A percentile compares a stretch with the other conserved stretches of the same genome.
These are phyloP conservation scores for Odontamblyopus rebecca DNA, from an alignment of 2,797 vertebrate genomes.

Conservation along the genomic window DNA sequence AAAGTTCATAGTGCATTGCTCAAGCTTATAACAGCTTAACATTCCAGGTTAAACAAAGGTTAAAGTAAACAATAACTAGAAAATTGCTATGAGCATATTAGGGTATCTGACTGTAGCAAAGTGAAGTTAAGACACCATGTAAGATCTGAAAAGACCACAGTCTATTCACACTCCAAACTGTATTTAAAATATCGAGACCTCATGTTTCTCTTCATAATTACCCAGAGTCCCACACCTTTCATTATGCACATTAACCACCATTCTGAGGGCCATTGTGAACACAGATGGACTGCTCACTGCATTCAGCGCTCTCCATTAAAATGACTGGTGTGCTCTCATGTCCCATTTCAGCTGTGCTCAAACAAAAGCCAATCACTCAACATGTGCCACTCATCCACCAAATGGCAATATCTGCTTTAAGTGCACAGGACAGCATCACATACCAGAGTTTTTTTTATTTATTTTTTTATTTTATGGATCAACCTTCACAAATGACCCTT, in stretches of 20 bases:
- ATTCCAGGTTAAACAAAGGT: neutral
- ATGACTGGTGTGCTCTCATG: slow-evolving; percentile 44
- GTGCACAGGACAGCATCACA: slow-evolving; percentile 43
- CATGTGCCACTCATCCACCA: slow-evolving; percentile 35
- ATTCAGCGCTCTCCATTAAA: slow-evolving; percentile 49
- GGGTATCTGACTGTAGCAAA: neutral
- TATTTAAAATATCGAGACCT: slow-evolving; percentile 6
- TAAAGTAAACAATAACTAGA: neutral
- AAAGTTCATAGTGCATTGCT: too few species aligned
- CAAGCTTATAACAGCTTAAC: neutral
- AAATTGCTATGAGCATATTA: slow-evolving; percentile 19
- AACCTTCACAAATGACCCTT: slow-evolving; percentile 50
- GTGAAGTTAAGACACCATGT: slow-evolving; percentile 1
- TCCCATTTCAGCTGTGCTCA: slow-evolving; percentile 56
- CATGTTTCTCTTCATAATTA: slow-evolving; percentile 4
- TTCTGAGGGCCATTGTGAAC: slow-evolving; percentile 33
- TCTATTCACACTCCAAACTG: slow-evolving; percentile 1
- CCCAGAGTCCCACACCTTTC: slow-evolving; percentile 31
- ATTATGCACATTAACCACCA: slow-evolving; percentile 32
- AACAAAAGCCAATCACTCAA: slow-evolving; percentile 55
- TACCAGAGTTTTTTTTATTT: slow-evolving; percentile 44
- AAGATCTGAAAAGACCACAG: slow-evolving; percentile 5
- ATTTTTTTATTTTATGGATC: slow-evolving; percentile 38
- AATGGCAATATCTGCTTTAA: slow-evolving; percentile 41
- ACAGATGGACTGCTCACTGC: slow-evolving; percentile 31